Evolutionary conservation across 1,140 invertebrate genomes (phyloP).

Genomic region (Pollicipes pollicipes): DNA sequence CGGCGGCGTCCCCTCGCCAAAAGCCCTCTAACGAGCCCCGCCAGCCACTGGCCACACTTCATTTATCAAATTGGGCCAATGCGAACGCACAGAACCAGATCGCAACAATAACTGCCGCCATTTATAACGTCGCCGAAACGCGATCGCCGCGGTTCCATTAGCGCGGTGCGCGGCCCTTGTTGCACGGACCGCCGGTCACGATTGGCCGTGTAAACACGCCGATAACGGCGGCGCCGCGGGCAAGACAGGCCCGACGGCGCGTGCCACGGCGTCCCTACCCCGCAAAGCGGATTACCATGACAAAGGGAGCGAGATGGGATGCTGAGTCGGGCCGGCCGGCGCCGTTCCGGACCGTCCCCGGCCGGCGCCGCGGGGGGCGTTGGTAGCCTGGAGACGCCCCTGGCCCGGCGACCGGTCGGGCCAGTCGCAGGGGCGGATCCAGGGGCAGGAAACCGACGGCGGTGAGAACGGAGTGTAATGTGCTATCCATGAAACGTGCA

Average conservation of each 20-base stretch:
- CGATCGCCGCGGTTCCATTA: background rate
- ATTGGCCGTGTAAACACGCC: background rate
- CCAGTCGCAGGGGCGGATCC: no score
- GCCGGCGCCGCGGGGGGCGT: no score
- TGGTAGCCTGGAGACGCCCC: background rate
- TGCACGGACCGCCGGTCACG: background rate
- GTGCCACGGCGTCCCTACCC: background rate
- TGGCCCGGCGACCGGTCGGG: background rate
- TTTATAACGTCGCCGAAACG: background rate
- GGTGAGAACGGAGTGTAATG: no score
- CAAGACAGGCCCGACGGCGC: background rate
- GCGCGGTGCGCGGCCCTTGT: background rate
- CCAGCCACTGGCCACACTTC: background rate
- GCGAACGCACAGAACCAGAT: background rate
- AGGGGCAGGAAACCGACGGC: background rate
- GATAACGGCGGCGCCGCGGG: no score
- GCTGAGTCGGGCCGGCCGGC: background rate
- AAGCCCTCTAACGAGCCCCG: background rate
- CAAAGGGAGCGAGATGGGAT: background rate
- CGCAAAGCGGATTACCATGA: background rate
- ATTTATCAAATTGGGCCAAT: background rate
- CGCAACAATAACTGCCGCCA: background rate
- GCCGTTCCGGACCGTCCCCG: no score
- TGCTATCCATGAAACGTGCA: no score
- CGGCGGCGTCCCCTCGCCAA: background rate